Conservation (phyloP, 2,888 invertebrate genomes). For the Spilarctia lutea region DNA sequence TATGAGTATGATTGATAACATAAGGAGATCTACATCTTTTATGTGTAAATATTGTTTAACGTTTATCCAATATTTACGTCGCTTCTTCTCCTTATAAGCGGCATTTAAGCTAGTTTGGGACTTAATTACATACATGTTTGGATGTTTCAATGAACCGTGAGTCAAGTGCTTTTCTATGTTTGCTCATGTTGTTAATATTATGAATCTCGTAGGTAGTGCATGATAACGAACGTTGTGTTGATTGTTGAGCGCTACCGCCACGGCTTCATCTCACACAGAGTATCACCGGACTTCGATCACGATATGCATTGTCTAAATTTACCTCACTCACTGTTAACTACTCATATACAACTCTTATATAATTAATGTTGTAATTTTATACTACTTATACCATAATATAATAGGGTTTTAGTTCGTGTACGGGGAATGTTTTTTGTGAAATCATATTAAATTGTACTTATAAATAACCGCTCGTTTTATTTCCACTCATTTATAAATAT, state of each 20-base stretch:
- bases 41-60: constrained; percentile 62
- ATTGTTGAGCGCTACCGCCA: constrained; percentile 65
- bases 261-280: constrained; percentile 62
- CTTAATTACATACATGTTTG: constrained; percentile 34
- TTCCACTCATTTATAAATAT: constrained; percentile 48
- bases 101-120: constrained; percentile 25
- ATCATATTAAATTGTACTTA: constrained; percentile 86
- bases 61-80: constrained; percentile 50
- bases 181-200: constrained; percentile 66
- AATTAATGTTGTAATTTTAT: constrained; percentile 81
- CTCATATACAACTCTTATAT: constrained; percentile 74
- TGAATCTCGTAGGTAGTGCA: constrained; percentile 76
- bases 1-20: constrained; percentile 56
- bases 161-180: constrained; percentile 58
- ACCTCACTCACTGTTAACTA: constrained; percentile 80
- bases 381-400: constrained; percentile 82
- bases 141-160: constrained; percentile 50
- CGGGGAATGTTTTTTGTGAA: constrained; percentile 84
- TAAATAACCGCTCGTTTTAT: constrained; percentile 82
- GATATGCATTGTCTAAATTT: constrained; percentile 67
- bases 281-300: constrained; percentile 51
- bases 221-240: constrained; percentile 54
- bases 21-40: constrained; percentile 51
- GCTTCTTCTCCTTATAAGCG: constrained; percentile 42
- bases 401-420: constrained; percentile 83